Percentiles rank a stretch among this genome's conserved stretches.
Conservation (phyloP, 2,113 vertebrate genomes). For the Paraplagusia blochii region DNA sequence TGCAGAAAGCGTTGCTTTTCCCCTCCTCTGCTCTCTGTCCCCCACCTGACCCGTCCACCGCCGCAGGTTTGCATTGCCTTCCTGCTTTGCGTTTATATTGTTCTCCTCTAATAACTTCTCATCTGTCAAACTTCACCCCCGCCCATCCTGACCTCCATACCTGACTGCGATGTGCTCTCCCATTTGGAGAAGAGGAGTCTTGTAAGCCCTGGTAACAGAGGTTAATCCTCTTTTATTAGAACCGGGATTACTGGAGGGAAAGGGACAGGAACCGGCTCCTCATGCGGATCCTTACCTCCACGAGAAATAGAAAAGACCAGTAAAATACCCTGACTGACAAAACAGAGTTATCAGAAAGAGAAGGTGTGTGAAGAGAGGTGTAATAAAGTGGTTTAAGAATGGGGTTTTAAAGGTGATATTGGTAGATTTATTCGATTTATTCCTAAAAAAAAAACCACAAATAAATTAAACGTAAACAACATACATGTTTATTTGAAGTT, state of each 20-base stretch:
- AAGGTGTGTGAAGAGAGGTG: constrained; percentile 25
- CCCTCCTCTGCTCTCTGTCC: constrained; percentile 11
- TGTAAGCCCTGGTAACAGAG: constrained; percentile 72
- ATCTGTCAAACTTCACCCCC: constrained; percentile 53
- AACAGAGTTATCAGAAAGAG: constrained; percentile 30
- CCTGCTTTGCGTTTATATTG: constrained; percentile 41
- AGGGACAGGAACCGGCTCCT: constrained; percentile 56
- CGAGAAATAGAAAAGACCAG: constrained; percentile 25
- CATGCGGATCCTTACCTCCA: constrained; percentile 40
- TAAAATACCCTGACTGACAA: constrained; percentile 45
- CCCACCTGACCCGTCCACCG: neutral
- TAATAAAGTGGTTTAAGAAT: neutral
- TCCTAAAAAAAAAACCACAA: too few species aligned
- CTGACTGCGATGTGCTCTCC: constrained; percentile 49
- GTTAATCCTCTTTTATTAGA: constrained; percentile 80
- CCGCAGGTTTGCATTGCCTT: constrained; percentile 24
- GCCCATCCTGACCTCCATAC: constrained; percentile 46
- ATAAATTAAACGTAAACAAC: too few species aligned
- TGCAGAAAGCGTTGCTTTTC: constrained; percentile 33
- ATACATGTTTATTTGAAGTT: too few species aligned
- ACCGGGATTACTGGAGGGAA: constrained; percentile 72
- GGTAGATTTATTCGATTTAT: too few species aligned
- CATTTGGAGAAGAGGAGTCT: constrained; percentile 63
- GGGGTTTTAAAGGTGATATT: too few species aligned
- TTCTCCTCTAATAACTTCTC: constrained; percentile 63